These are phyloP conservation scores for Drosophila colorata DNA, from an alignment of 2,888 invertebrate genomes.

Conservation along the genomic window DNA sequence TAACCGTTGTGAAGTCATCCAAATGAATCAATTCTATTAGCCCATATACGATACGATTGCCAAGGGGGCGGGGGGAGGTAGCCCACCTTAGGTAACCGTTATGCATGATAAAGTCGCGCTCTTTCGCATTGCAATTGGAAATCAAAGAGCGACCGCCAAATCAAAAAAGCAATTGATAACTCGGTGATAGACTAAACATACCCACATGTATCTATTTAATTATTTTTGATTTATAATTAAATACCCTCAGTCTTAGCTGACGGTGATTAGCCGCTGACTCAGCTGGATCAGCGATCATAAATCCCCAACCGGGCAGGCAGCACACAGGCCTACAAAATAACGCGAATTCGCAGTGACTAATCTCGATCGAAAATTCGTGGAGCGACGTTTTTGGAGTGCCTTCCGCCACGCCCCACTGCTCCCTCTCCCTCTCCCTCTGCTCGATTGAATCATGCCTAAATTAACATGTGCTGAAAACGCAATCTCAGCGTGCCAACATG, in stretches of 20 bases:
- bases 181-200: background rate
- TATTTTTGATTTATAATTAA: background rate
- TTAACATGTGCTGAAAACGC: slow-evolving; percentile 47
- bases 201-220: background rate
- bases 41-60: slow-evolving; percentile 9
- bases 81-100: slow-evolving; percentile 1
- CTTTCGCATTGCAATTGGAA: slow-evolving; percentile 7
- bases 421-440: background rate
- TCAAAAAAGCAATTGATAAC: slow-evolving; percentile 10
- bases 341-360: slow-evolving; percentile 43
- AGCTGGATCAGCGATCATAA: background rate
- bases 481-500: slow-evolving; percentile 22
- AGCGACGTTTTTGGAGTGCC: slow-evolving; percentile 5
- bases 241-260: background rate
- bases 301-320: background rate
- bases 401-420: background rate
- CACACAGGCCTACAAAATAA: slow-evolving; percentile 17
- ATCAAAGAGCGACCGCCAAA: background rate
- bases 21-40: slow-evolving; percentile 13
- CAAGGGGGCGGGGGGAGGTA: background rate
- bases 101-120: slow-evolving; percentile 22
- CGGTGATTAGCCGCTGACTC: slow-evolving; percentile 8
- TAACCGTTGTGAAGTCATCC: slow-evolving; percentile 26
- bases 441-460: slow-evolving; percentile 41
- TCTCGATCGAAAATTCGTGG: slow-evolving; percentile 16